A percentile compares a stretch with the other conserved stretches of the same genome.
phyloP scores from a whole-genome alignment of 2,888 invertebrate species.

The Atrina japonica region DNA sequence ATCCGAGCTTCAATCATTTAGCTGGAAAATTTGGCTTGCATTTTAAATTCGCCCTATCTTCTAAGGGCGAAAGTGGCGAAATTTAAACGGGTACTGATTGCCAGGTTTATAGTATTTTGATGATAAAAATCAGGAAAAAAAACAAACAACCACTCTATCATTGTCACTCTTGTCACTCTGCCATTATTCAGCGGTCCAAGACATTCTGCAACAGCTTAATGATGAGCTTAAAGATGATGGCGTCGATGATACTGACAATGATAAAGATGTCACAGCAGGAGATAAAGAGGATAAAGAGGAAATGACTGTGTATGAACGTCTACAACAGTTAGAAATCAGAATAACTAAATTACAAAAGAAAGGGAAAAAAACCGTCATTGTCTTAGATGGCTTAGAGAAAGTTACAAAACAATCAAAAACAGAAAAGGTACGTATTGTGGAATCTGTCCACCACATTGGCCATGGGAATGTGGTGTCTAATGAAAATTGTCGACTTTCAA shows the following conservation, averaged over 20 bases:
- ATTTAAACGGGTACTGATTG: too few species aligned
- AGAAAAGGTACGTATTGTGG: constrained; percentile 52
- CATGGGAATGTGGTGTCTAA: too few species aligned
- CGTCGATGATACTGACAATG: constrained; percentile 19
- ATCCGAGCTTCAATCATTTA: too few species aligned
- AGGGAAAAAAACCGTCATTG: constrained; percentile 53
- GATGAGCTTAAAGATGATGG: constrained; percentile 47
- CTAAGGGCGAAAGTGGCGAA: too few species aligned
- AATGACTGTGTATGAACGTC: constrained; percentile 25
- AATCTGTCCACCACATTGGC: background rate
- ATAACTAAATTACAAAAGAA: constrained; percentile 39
- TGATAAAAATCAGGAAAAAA: too few species aligned
- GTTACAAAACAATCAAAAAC: constrained; percentile 53
- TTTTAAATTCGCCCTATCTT: too few species aligned
- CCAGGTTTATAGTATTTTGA: too few species aligned
- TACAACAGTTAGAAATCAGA: constrained; percentile 42
- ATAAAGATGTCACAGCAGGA: too few species aligned
- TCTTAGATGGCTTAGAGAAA: constrained; percentile 66
- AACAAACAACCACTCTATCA: too few species aligned
- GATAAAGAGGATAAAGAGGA: constrained; percentile 3
- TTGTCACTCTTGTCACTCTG: too few species aligned
- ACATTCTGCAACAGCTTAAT: constrained; percentile 52
- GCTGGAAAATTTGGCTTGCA: too few species aligned
- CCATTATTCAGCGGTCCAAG: constrained; percentile 57
- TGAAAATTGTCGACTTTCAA: too few species aligned